Percentiles rank a stretch among this genome's conserved stretches.
Evolutionary conservation across 2,797 vertebrate species (phyloP).

Genomic region (Catamblyrhynchus diadema): DNA sequence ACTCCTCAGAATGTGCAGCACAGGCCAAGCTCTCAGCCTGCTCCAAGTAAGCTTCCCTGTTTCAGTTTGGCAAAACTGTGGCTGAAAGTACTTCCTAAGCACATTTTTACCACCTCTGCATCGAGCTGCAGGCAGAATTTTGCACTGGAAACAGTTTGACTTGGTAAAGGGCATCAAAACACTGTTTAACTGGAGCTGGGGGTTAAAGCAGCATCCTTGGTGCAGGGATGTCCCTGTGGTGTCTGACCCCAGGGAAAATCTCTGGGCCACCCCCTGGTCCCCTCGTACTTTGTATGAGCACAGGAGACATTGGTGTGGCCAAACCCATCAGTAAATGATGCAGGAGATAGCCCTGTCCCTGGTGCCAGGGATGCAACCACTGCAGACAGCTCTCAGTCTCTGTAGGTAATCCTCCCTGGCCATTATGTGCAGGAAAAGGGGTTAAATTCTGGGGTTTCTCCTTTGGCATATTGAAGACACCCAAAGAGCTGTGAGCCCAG

Average conservation of each 20-base stretch:
- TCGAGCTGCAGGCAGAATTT: neutral
- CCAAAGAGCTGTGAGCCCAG: neutral
- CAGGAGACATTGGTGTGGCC: fast-evolving
- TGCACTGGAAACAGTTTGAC: neutral
- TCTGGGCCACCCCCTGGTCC: neutral
- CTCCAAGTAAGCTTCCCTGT: neutral
- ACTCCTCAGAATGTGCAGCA: neutral
- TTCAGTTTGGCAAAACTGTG: neutral
- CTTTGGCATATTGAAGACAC: neutral
- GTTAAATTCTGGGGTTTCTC: neutral
- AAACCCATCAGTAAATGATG: fast-evolving
- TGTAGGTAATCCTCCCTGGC: neutral
- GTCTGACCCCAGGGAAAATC: neutral
- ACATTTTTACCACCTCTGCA: neutral
- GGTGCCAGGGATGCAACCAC: neutral
- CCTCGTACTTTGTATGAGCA: neutral
- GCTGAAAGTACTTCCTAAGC: neutral
- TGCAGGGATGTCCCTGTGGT: neutral
- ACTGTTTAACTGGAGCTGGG: neutral
- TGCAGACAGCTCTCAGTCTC: neutral
- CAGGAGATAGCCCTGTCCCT: neutral
- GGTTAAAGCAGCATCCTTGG: neutral
- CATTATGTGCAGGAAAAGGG: neutral
- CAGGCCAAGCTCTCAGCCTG: neutral
- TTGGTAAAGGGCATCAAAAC: neutral